A percentile compares a stretch with the other conserved stretches of the same genome.
Evolutionary conservation across 2,797 vertebrate species (phyloP).

Genomic region (Pantherophis alleghaniensis): DNA sequence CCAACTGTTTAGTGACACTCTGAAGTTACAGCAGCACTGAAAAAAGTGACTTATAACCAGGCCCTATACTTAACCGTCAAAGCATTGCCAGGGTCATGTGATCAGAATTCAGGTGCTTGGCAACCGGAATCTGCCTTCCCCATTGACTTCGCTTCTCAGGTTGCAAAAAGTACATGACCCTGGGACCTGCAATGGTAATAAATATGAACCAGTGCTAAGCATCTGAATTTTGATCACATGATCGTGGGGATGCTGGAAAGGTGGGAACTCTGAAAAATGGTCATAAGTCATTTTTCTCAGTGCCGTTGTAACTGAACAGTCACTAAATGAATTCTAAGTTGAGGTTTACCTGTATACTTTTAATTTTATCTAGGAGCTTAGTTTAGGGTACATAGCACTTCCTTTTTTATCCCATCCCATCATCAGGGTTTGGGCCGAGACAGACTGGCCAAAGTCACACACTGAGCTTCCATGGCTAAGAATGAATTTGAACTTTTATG

Average conservation of each 20-base stretch:
- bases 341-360: too few species aligned
- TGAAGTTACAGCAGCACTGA: background rate
- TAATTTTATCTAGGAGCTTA: background rate
- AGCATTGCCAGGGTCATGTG: too few species aligned
- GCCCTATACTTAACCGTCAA: too few species aligned
- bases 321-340: too few species aligned
- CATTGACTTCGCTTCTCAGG: background rate
- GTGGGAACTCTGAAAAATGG: background rate
- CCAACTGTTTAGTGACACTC: background rate
- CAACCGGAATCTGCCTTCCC: background rate
- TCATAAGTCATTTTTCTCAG: too few species aligned
- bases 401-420: background rate
- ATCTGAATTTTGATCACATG: background rate
- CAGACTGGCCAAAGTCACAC: background rate
- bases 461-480: background rate
- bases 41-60: too few species aligned
- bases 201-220: background rate
- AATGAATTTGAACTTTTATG: background rate
- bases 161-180: background rate
- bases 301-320: too few species aligned
- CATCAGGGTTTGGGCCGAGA: background rate
- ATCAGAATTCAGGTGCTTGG: too few species aligned
- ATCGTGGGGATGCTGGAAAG: background rate
- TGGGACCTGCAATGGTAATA: background rate
- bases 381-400: background rate